Evolutionary conservation across 2,113 vertebrate genomes (phyloP).

Genomic region (Gyps fulvus): DNA sequence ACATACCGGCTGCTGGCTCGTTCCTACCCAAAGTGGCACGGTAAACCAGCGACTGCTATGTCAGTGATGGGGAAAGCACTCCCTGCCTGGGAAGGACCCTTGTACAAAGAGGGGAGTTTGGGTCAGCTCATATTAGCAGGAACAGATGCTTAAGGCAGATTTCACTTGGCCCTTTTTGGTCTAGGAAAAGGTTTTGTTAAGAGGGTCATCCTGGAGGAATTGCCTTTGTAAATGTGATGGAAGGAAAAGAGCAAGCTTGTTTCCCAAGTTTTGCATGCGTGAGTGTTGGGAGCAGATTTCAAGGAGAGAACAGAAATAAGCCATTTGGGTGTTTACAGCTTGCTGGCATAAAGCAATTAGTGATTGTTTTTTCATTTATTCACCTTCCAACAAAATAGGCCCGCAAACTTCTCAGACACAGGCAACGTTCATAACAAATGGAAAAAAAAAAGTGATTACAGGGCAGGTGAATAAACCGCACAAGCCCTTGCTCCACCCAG

Average conservation of each 20-base stretch:
- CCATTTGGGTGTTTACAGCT: background rate
- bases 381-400: background rate
- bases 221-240: background rate
- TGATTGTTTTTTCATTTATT: background rate
- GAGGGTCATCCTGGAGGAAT: background rate
- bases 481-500: too few relatives aligned
- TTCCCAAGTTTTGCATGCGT: background rate
- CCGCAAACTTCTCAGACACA: background rate
- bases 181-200: background rate
- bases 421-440: background rate
- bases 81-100: background rate
- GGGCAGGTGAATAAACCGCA: background rate
- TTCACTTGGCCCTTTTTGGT: background rate
- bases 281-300: background rate
- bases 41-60: accelerated
- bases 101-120: background rate
- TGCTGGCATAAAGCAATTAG: background rate
- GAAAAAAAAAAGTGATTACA: background rate
- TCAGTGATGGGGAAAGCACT: too few relatives aligned
- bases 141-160: background rate
- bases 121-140: background rate
- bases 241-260: background rate
- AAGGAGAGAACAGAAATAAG: background rate
- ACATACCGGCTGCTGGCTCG: background rate
- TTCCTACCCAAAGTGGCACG: background rate